Percentiles rank a stretch among this genome's conserved stretches.
These are phyloP conservation scores for Thyatira batis DNA, from an alignment of 2,888 invertebrate genomes.

Conservation along the genomic window DNA sequence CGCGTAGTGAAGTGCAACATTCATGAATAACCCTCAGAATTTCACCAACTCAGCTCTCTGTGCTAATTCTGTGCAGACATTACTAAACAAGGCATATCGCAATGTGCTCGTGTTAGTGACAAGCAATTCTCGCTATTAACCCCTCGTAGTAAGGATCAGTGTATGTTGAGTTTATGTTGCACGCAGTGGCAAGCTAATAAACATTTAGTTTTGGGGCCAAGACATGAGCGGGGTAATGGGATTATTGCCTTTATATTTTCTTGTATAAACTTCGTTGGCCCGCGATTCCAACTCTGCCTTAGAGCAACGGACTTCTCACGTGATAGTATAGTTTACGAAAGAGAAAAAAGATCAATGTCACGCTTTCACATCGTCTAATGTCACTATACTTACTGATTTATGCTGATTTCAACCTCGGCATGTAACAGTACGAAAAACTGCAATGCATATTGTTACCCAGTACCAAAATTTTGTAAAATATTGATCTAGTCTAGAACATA, in stretches of 20 bases:
- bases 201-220: slow-evolving; percentile 34
- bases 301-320: too few relatives aligned
- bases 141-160: slow-evolving; percentile 27
- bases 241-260: background rate
- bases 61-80: slow-evolving; percentile 47
- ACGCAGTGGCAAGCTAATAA: slow-evolving; percentile 34
- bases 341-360: too few relatives aligned
- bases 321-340: too few relatives aligned
- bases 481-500: too few relatives aligned
- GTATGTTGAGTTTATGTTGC: slow-evolving; percentile 29
- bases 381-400: too few relatives aligned
- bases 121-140: slow-evolving; percentile 28
- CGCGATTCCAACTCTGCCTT: too few relatives aligned
- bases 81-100: slow-evolving; percentile 40
- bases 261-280: too few relatives aligned
- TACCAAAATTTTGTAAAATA: too few relatives aligned
- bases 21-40: slow-evolving; percentile 34
- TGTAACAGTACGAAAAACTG: too few relatives aligned
- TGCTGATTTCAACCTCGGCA: too few relatives aligned
- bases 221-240: slow-evolving; percentile 12
- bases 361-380: too few relatives aligned
- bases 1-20: slow-evolving; percentile 30
- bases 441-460: too few relatives aligned
- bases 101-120: slow-evolving; percentile 11
- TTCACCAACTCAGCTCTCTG: slow-evolving; percentile 33